Conservation (phyloP, 2,888 invertebrate genomes). For the Napeogenes inachia region DNA sequence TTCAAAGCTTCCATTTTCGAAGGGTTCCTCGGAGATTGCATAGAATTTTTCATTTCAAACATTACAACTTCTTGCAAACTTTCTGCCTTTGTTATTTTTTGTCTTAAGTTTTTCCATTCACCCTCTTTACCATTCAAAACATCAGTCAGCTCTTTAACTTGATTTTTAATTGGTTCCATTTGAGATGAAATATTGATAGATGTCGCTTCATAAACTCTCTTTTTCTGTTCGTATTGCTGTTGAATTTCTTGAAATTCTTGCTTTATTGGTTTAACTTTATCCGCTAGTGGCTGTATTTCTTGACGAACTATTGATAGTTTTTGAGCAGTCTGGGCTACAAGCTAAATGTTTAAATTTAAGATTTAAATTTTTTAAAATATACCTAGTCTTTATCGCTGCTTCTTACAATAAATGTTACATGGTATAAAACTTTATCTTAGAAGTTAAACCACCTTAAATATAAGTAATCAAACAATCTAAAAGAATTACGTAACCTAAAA, state of each 20-base stretch:
- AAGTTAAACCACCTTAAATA: too few relatives aligned
- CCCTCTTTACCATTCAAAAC: conserved; percentile 71
- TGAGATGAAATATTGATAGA: conserved; percentile 75
- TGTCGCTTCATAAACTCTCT: conserved; percentile 81
- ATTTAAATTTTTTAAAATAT: background rate
- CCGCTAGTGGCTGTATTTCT: conserved; percentile 69
- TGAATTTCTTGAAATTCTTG: conserved; percentile 80
- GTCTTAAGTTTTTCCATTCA: conserved; percentile 74
- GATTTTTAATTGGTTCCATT: conserved; percentile 75
- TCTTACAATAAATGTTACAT: too few relatives aligned
- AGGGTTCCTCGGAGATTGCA: conserved; percentile 69
- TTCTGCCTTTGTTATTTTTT: conserved; percentile 76
- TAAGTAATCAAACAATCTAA: too few relatives aligned
- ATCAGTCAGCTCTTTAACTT: conserved; percentile 73
- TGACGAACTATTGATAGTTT: conserved; percentile 67
- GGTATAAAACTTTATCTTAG: too few relatives aligned
- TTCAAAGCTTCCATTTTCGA: conserved; percentile 80
- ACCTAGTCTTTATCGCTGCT: background rate
- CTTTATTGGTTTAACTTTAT: conserved; percentile 80
- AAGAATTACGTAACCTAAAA: too few relatives aligned
- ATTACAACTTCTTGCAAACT: conserved; percentile 73
- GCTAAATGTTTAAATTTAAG: conserved; percentile 48
- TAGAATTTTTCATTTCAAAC: conserved; percentile 71
- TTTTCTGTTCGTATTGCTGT: conserved; percentile 82
- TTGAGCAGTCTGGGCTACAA: conserved; percentile 80